These are phyloP conservation scores for Deladenus siricidicola DNA, from an alignment of 2,888 invertebrate species.

Conservation along the genomic window DNA sequence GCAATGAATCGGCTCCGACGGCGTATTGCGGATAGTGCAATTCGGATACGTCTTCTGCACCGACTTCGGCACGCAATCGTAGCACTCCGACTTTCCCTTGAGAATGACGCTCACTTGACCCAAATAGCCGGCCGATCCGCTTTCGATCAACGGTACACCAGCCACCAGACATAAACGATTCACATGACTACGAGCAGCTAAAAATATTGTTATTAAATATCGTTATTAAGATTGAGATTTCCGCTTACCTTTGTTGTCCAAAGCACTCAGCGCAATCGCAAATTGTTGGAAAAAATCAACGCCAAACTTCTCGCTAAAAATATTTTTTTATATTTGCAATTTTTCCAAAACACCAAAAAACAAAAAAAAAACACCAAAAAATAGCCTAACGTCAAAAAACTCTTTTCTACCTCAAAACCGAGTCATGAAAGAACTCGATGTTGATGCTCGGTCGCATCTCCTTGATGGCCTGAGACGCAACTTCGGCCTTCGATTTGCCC, in stretches of 20 bases:
- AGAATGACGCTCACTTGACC: constrained; percentile 67
- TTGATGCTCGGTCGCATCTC: constrained; percentile 52
- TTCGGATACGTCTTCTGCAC: constrained; percentile 88
- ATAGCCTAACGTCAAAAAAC: neutral
- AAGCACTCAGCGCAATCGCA: constrained; percentile 82
- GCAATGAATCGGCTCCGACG: constrained; percentile 96
- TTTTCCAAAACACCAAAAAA: constrained; percentile 10
- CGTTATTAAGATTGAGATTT: too few relatives aligned
- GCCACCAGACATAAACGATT: constrained; percentile 96
- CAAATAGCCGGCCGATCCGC: constrained; percentile 90
- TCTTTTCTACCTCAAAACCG: constrained; percentile 58
- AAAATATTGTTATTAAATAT: constrained; percentile 16
- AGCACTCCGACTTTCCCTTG: constrained; percentile 83
- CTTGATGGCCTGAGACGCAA: constrained; percentile 42
- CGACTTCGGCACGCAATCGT: constrained; percentile 75
- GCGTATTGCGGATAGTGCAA: constrained; percentile 97
- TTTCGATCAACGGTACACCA: constrained; percentile 84
- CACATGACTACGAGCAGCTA: constrained; percentile 88
- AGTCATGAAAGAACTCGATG: constrained; percentile 72
- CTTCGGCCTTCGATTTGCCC: constrained; percentile 80
- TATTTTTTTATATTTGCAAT: constrained; percentile 4
- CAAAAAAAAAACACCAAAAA: constrained; percentile 10
- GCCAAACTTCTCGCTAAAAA: constrained; percentile 62
- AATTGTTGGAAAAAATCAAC: constrained; percentile 84
- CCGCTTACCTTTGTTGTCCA: constrained; percentile 76